Evolutionary conservation across 2,888 invertebrate genomes (phyloP).

Genomic region (Plusia festucae): DNA sequence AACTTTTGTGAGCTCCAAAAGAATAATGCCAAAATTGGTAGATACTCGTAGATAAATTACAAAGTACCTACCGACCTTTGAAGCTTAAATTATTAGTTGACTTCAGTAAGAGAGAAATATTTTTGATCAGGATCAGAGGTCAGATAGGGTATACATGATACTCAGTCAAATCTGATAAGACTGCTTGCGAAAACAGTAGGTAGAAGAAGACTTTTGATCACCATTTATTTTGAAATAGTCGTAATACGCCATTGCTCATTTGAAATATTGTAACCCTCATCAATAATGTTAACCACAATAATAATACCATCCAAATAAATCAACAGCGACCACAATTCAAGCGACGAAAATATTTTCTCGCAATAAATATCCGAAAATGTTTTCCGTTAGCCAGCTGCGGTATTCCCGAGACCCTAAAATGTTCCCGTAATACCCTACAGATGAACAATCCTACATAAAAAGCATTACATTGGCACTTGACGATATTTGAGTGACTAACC

Average conservation of each 20-base stretch:
- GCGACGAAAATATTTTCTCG: conserved; percentile 46
- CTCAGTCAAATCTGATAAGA: too few species aligned
- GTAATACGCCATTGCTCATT: conserved; percentile 19
- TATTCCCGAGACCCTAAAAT: conserved; percentile 40
- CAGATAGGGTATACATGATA: too few species aligned
- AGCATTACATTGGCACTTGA: conserved; percentile 50
- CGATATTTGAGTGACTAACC: conserved; percentile 46
- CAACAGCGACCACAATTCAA: conserved; percentile 30
- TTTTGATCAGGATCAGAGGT: too few species aligned
- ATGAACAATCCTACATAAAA: conserved; percentile 58
- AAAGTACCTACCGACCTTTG: too few species aligned
- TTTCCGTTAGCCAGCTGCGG: conserved; percentile 33
- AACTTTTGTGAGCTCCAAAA: conserved; percentile 10
- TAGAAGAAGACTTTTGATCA: too few species aligned
- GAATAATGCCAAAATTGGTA: too few species aligned
- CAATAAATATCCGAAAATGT: conserved; percentile 42
- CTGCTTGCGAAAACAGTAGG: too few species aligned
- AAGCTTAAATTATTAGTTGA: too few species aligned
- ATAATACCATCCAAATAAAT: conserved; percentile 56
- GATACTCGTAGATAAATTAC: background rate
- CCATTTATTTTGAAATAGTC: conserved; percentile 7
- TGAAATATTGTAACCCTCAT: conserved; percentile 27
- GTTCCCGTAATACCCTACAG: conserved; percentile 42
- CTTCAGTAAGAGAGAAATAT: too few species aligned
- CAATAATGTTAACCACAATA: conserved; percentile 36